phyloP scores from a whole-genome alignment of 1,140 invertebrate genomes.

The Dysdera silvatica region DNA sequence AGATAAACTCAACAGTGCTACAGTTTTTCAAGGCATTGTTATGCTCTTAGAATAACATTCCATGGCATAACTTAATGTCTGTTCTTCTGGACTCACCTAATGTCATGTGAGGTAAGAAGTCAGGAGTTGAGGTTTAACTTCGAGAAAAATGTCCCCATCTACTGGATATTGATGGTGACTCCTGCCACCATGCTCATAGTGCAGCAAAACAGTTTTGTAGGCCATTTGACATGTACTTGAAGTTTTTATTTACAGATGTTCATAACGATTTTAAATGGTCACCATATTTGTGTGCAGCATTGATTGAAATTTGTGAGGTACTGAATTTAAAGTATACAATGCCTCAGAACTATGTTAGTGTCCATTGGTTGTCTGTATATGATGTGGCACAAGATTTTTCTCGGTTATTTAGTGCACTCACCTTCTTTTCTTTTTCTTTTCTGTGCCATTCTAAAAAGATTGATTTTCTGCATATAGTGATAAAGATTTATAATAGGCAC shows the following conservation, averaged over 20 bases:
- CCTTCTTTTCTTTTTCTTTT: slow-evolving; percentile 32
- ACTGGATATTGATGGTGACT: slow-evolving; percentile 37
- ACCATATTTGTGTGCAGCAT: slow-evolving; percentile 18
- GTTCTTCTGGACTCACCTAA: slow-evolving; percentile 36
- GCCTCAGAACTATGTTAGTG: slow-evolving; percentile 28
- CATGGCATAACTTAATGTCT: slow-evolving; percentile 31
- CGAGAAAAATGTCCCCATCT: slow-evolving; percentile 31
- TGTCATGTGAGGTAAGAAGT: slow-evolving; percentile 36
- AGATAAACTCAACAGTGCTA: not conserved
- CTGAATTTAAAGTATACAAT: slow-evolving; percentile 29
- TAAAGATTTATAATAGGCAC: not conserved
- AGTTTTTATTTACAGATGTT: slow-evolving; percentile 31
- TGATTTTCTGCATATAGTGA: not conserved
- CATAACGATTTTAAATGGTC: slow-evolving; percentile 36
- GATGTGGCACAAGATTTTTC: slow-evolving; percentile 26
- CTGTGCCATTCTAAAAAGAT: not conserved
- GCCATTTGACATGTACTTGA: slow-evolving; percentile 31
- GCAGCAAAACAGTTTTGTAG: slow-evolving; percentile 34
- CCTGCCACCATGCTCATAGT: slow-evolving; percentile 36
- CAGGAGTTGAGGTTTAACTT: slow-evolving; percentile 33
- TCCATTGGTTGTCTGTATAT: slow-evolving; percentile 35
- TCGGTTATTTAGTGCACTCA: slow-evolving; percentile 24
- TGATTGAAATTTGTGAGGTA: slow-evolving; percentile 32
- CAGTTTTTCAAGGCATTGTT: slow-evolving; percentile 24
- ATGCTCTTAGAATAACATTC: not conserved